These are phyloP conservation scores for Acipenser oxyrinchus DNA, from an alignment of 2,797 vertebrate genomes.

Conservation along the genomic window DNA sequence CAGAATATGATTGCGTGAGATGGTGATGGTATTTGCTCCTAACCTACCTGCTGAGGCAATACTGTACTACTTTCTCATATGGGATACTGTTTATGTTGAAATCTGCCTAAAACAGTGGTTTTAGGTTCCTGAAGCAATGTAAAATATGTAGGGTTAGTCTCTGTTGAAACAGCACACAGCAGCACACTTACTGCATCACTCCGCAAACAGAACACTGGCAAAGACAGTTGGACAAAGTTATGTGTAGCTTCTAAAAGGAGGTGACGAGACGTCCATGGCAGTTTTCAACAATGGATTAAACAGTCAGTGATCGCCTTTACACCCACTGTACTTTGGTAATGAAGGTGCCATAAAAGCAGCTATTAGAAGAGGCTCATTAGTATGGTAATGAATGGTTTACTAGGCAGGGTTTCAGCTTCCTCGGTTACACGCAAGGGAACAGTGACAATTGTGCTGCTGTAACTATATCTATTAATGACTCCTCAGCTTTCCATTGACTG, in stretches of 20 bases:
- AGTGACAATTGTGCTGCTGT: conserved; percentile 2
- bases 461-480: conserved; percentile 8
- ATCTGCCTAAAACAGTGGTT: no score
- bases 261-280: background rate
- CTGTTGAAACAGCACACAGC: no score
- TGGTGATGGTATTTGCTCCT: no score
- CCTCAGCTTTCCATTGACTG: conserved; percentile 7
- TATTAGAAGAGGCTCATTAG: conserved; percentile 11
- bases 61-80: no score
- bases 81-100: no score
- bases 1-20: no score
- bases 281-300: conserved; percentile 8
- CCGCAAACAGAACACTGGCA: background rate
- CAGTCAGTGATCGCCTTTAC: background rate
- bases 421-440: conserved; percentile 4
- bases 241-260: background rate
- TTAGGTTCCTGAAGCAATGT: no score
- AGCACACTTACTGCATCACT: background rate
- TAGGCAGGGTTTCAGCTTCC: conserved; percentile 4
- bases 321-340: background rate
- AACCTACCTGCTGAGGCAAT: no score
- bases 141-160: no score
- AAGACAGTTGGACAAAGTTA: background rate
- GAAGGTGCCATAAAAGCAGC: conserved; percentile 4
- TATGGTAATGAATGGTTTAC: conserved; percentile 11